These are phyloP conservation scores for Gadus chalcogrammus DNA, from an alignment of 2,113 vertebrate species.

Conservation along the genomic window DNA sequence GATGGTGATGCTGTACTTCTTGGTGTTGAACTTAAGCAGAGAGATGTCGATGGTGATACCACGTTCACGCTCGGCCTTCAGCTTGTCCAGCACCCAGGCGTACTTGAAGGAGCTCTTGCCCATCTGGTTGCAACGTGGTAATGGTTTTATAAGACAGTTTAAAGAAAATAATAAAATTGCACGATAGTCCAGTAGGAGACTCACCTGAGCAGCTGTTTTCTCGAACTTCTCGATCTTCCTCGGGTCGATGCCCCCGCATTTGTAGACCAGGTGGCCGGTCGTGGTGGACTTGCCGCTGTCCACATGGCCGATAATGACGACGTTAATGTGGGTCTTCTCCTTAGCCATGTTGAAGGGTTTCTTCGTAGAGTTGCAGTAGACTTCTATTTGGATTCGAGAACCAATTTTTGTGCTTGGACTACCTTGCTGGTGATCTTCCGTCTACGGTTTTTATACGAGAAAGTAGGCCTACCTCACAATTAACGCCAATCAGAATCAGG, in stretches of 20 bases:
- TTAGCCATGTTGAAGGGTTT: slow-evolving; percentile 47
- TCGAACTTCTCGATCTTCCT: slow-evolving; percentile 77
- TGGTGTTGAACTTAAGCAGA: slow-evolving; percentile 74
- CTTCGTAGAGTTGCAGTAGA: not conserved
- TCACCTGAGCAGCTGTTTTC: slow-evolving; percentile 70
- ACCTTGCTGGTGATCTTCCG: no score
- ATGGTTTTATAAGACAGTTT: not conserved
- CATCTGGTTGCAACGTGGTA: slow-evolving; percentile 54
- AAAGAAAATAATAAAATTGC: not conserved
- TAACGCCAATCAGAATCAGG: no score
- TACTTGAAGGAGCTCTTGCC: slow-evolving; percentile 82
- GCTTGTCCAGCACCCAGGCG: slow-evolving; percentile 79
- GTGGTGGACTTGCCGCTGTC: slow-evolving; percentile 80
- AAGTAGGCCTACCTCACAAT: no score
- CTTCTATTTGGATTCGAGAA: no score
- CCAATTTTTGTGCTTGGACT: no score
- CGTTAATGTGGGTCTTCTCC: slow-evolving; percentile 72
- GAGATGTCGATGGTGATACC: slow-evolving; percentile 81
- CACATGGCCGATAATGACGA: slow-evolving; percentile 79
- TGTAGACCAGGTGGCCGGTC: slow-evolving; percentile 75
- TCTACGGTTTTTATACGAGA: no score
- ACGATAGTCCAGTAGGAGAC: not conserved
- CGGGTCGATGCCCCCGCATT: slow-evolving; percentile 75
- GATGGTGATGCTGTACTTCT: slow-evolving; percentile 75
- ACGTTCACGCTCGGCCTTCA: slow-evolving; percentile 78